Base-by-base conservation (phyloP, 2,888 invertebrate species). In the Acanthosepion lycidas region DNA sequence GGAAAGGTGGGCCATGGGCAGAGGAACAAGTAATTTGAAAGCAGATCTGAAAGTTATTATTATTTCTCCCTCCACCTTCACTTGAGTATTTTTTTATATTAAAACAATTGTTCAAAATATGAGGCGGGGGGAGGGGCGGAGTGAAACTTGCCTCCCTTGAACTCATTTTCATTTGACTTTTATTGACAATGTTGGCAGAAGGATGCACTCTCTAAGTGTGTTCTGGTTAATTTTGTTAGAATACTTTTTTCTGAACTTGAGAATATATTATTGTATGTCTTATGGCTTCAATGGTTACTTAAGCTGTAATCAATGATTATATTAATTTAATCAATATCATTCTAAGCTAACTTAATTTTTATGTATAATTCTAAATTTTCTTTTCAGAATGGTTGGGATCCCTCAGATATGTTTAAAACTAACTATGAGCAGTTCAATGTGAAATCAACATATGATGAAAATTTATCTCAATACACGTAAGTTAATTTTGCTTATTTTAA, bases 361-460 rank as follows among this genome's bases (percentile, higher is more conserved):
- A n/a, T 26, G 28, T 64, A 78, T 33, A n/a, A 48, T 42, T 49
- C 49, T 48, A 53, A 91, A 42, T 59, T 33, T 15, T 42, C 93
- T 94, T 95, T 96, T 98, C 97, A 99, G 99, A 96, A 96, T 98
- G 99, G 99, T 95, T 99, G 99, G 99, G 99, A 99, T 98, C 98
- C 98, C 5, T 98, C 98, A 97, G 99, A 99, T 96, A 99, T 99
- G 99, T 99, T 99, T 98, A 98, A 98, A 96, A 99, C 98, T 97
- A 99, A 99, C 98, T 99, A 99, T 97, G 98, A 98, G 97, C 98
- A 98, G 96, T 99, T 99, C 97, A 99, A 99, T 94, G 99, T 99
- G 23, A 98, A 98, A 96, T 98, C 99, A 96, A 99, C 99, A 6
- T 99, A 99, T 97, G 99, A 99, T 97, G 98, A 99, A 96, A 98